phyloP scores from a whole-genome alignment of 2,888 invertebrate species.

The Tetranychus truncatus region DNA sequence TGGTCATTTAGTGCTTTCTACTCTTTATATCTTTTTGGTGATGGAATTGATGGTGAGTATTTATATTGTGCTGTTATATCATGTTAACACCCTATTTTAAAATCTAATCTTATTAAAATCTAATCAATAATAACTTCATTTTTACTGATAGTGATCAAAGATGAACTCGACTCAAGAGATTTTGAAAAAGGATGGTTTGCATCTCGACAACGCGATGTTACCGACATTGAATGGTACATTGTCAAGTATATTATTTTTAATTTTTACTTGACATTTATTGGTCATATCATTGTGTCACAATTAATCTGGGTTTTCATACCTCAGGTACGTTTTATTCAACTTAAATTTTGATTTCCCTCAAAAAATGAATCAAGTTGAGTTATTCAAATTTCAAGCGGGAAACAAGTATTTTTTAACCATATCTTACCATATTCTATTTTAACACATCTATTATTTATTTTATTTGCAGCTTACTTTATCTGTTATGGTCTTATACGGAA shows the following conservation, averaged over 20 bases:
- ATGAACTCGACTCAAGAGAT: background rate
- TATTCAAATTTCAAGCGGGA: too few species aligned
- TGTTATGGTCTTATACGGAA: background rate
- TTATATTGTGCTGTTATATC: background rate
- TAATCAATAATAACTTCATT: background rate
- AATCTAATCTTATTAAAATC: background rate
- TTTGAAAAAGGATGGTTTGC: constrained; percentile 9
- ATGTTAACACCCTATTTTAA: background rate
- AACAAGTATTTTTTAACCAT: too few species aligned
- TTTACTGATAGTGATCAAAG: background rate
- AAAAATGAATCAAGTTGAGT: too few species aligned
- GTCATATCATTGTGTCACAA: constrained; percentile 7
- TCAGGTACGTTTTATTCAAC: background rate
- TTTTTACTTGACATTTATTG: background rate
- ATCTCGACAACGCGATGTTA: background rate
- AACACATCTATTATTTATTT: background rate
- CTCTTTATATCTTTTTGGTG: background rate
- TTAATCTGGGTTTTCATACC: background rate
- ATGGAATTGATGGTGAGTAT: background rate
- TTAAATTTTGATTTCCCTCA: too few species aligned
- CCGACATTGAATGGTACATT: constrained; percentile 8
- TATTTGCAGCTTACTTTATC: background rate
- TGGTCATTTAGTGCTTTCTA: background rate
- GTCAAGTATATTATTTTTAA: background rate
- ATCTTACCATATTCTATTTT: too few species aligned